These are phyloP conservation scores for Cepaea hortensis DNA, from an alignment of 2,888 invertebrate species.

Conservation along the genomic window DNA sequence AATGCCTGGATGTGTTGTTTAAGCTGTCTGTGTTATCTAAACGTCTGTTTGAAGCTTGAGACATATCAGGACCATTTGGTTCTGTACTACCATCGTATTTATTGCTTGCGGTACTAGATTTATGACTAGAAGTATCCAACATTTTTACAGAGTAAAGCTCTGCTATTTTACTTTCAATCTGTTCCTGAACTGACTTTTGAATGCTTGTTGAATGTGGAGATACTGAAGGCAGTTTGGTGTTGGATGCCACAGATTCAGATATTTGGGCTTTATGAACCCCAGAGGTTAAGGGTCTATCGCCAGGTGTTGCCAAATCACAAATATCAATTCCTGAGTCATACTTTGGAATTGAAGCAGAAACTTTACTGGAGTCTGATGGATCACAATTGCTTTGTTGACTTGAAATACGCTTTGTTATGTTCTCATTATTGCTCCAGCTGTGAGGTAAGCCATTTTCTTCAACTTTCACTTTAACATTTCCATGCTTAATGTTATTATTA, in stretches of 20 bases:
- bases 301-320: not conserved
- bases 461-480: no score
- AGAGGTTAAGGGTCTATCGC: not conserved
- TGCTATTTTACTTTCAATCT: not conserved
- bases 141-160: not conserved
- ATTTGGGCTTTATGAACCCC: not conserved
- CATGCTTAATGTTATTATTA: not conserved
- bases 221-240: not conserved
- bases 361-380: not conserved
- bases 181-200: not conserved
- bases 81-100: no score
- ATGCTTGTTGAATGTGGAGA: not conserved
- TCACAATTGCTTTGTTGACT: no score
- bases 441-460: no score
- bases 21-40: no score
- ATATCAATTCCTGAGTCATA: conserved; percentile 30
- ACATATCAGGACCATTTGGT: no score
- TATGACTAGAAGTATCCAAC: no score
- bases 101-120: no score
- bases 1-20: no score
- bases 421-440: not conserved
- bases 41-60: no score
- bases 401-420: not conserved
- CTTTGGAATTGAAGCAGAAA: not conserved
- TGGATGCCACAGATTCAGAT: not conserved